phyloP scores from a whole-genome alignment of 2,888 invertebrate species.

The Iphiclides podalirius region DNA sequence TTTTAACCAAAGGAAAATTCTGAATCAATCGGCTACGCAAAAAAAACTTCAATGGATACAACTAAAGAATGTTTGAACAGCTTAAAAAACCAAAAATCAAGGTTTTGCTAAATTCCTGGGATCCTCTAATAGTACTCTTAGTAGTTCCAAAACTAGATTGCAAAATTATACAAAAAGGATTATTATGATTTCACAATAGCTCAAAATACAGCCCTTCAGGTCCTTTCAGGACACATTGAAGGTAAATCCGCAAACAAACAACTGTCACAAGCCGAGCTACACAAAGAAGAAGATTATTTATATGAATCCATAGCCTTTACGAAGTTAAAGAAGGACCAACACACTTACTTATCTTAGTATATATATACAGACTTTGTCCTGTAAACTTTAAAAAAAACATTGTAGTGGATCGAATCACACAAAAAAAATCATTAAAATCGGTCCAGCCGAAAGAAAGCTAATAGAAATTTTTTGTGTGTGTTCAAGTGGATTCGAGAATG shows the following conservation, averaged over 20 bases:
- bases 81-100: conserved; percentile 30
- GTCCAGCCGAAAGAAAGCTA: too few species aligned
- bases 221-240: conserved; percentile 26
- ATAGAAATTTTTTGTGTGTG: too few species aligned
- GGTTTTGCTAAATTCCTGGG: conserved; percentile 28
- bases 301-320: too few species aligned
- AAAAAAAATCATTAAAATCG: too few species aligned
- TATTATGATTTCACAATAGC: conserved; percentile 11
- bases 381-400: too few species aligned
- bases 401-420: too few species aligned
- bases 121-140: conserved; percentile 32
- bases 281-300: conserved; percentile 12
- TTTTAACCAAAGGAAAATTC: conserved; percentile 18
- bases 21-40: conserved; percentile 11
- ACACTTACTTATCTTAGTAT: too few species aligned
- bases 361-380: too few species aligned
- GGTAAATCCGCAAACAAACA: neutral
- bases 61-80: conserved; percentile 32
- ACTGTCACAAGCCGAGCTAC: conserved; percentile 23
- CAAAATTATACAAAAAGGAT: neutral
- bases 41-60: conserved; percentile 1
- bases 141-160: conserved; percentile 30
- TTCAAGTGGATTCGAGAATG: too few species aligned
- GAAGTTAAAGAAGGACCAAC: too few species aligned
- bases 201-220: conserved; percentile 31